phyloP scores from a whole-genome alignment of 2,888 invertebrate genomes.

The Athalia rosae region DNA sequence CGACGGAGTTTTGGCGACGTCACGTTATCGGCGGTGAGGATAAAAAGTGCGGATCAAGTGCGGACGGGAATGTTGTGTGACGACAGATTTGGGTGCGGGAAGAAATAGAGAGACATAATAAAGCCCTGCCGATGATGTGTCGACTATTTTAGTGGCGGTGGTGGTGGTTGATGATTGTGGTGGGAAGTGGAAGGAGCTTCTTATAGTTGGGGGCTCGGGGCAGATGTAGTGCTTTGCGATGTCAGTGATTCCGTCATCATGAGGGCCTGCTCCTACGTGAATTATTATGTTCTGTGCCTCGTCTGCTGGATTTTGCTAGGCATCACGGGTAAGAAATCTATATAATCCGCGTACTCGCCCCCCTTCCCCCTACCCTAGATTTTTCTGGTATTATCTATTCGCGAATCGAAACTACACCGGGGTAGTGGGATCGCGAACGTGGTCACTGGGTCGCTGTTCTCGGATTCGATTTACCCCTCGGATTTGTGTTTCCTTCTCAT shows the following conservation, averaged over 20 bases:
- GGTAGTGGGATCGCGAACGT: too few relatives aligned
- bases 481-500: too few relatives aligned
- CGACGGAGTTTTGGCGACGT: too few relatives aligned
- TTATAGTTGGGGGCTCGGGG: constrained; percentile 31
- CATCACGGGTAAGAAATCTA: constrained; percentile 69
- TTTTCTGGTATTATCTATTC: too few relatives aligned
- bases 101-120: constrained; percentile 36
- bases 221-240: constrained; percentile 59
- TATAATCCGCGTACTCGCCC: not conserved
- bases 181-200: constrained; percentile 35
- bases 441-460: too few relatives aligned
- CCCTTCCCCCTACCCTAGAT: not conserved
- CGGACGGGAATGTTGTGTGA: constrained; percentile 35
- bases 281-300: constrained; percentile 72
- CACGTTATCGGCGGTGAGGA: too few relatives aligned
- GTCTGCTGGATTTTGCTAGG: constrained; percentile 72
- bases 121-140: constrained; percentile 49
- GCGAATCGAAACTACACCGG: too few relatives aligned
- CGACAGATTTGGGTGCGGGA: constrained; percentile 12
- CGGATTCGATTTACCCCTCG: too few relatives aligned
- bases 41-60: not conserved
- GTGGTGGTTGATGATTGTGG: not conserved
- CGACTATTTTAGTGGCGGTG: constrained; percentile 50
- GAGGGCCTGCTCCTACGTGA: constrained; percentile 72
- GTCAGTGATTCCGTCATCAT: constrained; percentile 69